Percentiles rank a stretch among this genome's conserved stretches.
phyloP scores from a whole-genome alignment of 37 sponge, comb jelly and placozoan genomes.

The Spongilla lacustris region DNA sequence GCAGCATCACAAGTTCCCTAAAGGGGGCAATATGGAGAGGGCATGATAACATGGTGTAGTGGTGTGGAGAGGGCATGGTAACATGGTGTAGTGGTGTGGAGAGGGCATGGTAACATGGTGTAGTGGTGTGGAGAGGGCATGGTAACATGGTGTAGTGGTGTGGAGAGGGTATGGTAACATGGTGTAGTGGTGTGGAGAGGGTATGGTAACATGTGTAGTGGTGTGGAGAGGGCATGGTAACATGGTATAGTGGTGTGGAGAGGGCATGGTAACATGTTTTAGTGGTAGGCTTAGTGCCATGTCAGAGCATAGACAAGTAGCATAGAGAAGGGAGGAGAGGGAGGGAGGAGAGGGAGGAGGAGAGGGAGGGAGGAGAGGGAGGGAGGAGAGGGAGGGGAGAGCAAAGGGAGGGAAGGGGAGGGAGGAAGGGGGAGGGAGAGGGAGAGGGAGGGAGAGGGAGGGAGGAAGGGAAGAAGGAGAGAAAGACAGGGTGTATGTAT shows the following conservation, averaged over 20 bases:
- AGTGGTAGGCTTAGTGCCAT: not conserved
- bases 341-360: slow-evolving; percentile 24
- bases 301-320: too few relatives aligned
- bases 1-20: slow-evolving; percentile 68
- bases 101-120: not conserved
- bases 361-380: slow-evolving; percentile 17
- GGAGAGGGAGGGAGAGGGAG: slow-evolving; percentile 23
- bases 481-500: slow-evolving; percentile 4
- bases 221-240: not conserved
- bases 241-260: not conserved
- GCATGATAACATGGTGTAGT: not conserved
- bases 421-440: slow-evolving; percentile 27
- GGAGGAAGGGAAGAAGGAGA: slow-evolving; percentile 23
- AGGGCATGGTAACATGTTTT: not conserved
- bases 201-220: not conserved
- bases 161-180: too few relatives aligned
- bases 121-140: not conserved
- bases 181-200: too few relatives aligned
- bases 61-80: not conserved
- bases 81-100: not conserved
- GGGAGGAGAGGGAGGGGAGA: slow-evolving; percentile 12
- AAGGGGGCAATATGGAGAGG: not conserved
- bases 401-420: not conserved
- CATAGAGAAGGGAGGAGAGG: not conserved
- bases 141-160: too few relatives aligned